phyloP scores from a whole-genome alignment of 1,140 invertebrate species.

The Artemia franciscana region DNA sequence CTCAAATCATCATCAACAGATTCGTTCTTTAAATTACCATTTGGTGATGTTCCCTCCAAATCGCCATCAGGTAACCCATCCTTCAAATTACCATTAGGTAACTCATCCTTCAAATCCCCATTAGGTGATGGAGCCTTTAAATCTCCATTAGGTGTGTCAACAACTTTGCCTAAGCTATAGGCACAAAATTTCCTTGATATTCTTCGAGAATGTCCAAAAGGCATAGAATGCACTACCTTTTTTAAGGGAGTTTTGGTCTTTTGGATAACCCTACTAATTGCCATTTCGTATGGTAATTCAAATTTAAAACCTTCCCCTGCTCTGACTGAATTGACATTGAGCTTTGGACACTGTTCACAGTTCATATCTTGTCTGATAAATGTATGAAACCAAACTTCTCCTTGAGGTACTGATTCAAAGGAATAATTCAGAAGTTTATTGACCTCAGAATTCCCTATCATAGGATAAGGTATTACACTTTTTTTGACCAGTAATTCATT shows the following conservation, averaged over 20 bases:
- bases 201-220: too few species aligned
- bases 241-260: background rate
- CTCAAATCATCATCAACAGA: too few species aligned
- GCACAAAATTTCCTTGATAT: too few species aligned
- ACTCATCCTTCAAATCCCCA: too few species aligned
- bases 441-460: background rate
- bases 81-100: too few species aligned
- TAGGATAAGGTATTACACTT: background rate
- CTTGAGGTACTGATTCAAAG: background rate
- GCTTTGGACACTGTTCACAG: background rate
- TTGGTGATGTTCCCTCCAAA: too few species aligned
- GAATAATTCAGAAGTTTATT: background rate
- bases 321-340: background rate
- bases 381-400: background rate
- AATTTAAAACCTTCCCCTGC: background rate
- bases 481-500: background rate
- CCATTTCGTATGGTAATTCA: background rate
- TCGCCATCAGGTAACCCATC: too few species aligned
- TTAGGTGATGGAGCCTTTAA: too few species aligned
- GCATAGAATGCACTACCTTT: too few species aligned
- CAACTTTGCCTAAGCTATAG: too few species aligned
- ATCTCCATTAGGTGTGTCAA: too few species aligned
- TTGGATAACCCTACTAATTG: background rate
- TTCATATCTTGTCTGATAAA: background rate
- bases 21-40: too few species aligned